Evolutionary conservation across 2,797 vertebrate species (phyloP).

Genomic region (Aviceda cuculoides): DNA sequence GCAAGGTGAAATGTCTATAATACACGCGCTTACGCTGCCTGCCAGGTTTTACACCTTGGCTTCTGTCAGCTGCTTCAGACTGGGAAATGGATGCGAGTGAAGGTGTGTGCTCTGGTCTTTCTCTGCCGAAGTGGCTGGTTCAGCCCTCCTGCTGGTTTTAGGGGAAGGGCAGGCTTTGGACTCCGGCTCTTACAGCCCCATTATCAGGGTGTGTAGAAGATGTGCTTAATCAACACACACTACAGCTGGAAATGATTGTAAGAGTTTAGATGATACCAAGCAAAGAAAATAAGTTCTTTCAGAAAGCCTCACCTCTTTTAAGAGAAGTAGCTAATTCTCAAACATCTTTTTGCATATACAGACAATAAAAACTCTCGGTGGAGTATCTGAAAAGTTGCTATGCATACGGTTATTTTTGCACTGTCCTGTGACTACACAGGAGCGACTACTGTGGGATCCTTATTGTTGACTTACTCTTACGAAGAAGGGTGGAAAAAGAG

Average conservation of each 20-base stretch:
- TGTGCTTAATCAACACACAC: neutral
- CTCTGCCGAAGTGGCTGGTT: neutral
- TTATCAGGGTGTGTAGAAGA: too few relatives aligned
- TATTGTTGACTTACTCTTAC: neutral
- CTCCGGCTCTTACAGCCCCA: rapidly evolving
- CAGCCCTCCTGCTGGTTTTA: neutral
- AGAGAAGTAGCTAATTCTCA: neutral
- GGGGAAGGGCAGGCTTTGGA: neutral
- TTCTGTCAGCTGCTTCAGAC: neutral
- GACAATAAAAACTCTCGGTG: neutral
- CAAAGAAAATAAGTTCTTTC: neutral
- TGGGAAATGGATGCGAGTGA: neutral
- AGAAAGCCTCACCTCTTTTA: neutral
- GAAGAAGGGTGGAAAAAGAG: neutral
- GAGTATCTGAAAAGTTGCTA: neutral
- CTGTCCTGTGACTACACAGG: neutral
- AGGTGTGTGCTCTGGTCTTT: neutral
- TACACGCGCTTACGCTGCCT: neutral
- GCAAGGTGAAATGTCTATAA: neutral
- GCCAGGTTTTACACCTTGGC: neutral
- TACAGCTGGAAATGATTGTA: neutral
- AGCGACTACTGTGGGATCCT: neutral
- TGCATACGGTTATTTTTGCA: neutral
- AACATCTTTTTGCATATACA: neutral
- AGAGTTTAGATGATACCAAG: neutral